phyloP scores from a whole-genome alignment of 2,113 vertebrate species.

The Nipponia nippon region DNA sequence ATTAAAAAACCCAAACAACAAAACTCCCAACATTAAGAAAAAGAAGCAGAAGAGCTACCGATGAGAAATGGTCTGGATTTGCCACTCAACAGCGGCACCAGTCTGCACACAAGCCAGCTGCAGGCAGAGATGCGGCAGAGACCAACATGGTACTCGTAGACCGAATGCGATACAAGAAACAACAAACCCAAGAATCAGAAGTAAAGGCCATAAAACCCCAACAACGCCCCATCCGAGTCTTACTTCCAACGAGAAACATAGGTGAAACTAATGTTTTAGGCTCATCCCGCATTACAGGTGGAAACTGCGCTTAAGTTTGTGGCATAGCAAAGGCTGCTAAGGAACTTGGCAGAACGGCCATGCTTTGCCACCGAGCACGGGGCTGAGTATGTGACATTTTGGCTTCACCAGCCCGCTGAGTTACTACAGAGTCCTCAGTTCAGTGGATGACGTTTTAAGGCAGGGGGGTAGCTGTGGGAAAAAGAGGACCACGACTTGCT shows the following conservation, averaged over 20 bases:
- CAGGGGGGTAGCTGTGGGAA: slow-evolving; percentile 43
- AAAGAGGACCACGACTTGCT: slow-evolving; percentile 41
- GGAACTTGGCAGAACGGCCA: neutral
- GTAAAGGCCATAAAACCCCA: slow-evolving; percentile 33
- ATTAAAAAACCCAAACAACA: slow-evolving; percentile 68
- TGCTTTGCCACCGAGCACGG: neutral
- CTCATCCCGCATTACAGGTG: neutral
- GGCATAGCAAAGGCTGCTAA: neutral
- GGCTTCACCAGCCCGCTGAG: neutral
- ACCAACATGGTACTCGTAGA: slow-evolving; percentile 10
- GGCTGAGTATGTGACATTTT: neutral
- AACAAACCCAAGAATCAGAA: slow-evolving; percentile 39
- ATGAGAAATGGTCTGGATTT: slow-evolving; percentile 36
- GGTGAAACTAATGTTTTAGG: neutral
- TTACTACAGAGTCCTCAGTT: slow-evolving; percentile 13
- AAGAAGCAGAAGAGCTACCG: slow-evolving; percentile 47
- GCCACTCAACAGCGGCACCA: slow-evolving; percentile 17
- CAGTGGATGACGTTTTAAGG: slow-evolving; percentile 45
- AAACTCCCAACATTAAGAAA: slow-evolving; percentile 64
- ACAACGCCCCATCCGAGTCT: neutral
- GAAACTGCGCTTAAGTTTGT: neutral
- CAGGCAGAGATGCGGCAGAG: slow-evolving; percentile 50
- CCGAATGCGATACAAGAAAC: slow-evolving; percentile 20
- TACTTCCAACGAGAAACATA: neutral
- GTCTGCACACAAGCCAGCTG: slow-evolving; percentile 49